phyloP scores from a whole-genome alignment of 2,113 vertebrate genomes.

The Puffinus mauretanicus region DNA sequence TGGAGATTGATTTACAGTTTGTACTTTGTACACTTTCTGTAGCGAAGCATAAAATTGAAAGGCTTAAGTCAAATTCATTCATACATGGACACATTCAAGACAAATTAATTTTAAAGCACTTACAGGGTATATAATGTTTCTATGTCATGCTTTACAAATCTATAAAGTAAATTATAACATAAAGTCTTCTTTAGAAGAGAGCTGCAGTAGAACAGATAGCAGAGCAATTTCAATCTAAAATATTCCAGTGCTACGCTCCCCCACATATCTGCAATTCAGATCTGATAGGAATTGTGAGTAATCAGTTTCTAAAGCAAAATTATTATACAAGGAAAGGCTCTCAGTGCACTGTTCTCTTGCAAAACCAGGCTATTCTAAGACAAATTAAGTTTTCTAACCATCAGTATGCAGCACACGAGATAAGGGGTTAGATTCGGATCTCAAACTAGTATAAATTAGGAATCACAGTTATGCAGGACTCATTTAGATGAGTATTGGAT shows the following conservation, averaged over 20 bases:
- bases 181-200: constrained; percentile 55
- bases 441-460: not conserved
- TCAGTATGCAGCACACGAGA: not conserved
- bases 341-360: not conserved
- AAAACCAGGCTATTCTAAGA: constrained; percentile 5
- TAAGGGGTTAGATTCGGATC: not conserved
- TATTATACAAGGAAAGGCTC: not conserved
- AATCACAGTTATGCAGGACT: not conserved
- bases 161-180: constrained; percentile 55
- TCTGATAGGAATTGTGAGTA: constrained; percentile 20
- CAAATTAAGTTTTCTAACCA: not conserved
- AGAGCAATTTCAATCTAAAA: constrained; percentile 33
- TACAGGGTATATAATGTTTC: constrained; percentile 63
- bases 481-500: not conserved
- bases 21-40: constrained; percentile 56
- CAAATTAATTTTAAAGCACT: constrained; percentile 75
- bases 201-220: constrained; percentile 23
- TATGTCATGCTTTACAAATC: constrained; percentile 65
- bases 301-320: constrained; percentile 39
- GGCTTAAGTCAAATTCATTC: constrained; percentile 66
- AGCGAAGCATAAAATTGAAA: constrained; percentile 67
- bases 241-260: constrained; percentile 10
- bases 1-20: constrained; percentile 64
- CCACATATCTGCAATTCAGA: constrained; percentile 35
- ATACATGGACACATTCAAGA: constrained; percentile 60